Conservation (phyloP, 2,113 vertebrate species). For the Gorsachius goisagi region DNA sequence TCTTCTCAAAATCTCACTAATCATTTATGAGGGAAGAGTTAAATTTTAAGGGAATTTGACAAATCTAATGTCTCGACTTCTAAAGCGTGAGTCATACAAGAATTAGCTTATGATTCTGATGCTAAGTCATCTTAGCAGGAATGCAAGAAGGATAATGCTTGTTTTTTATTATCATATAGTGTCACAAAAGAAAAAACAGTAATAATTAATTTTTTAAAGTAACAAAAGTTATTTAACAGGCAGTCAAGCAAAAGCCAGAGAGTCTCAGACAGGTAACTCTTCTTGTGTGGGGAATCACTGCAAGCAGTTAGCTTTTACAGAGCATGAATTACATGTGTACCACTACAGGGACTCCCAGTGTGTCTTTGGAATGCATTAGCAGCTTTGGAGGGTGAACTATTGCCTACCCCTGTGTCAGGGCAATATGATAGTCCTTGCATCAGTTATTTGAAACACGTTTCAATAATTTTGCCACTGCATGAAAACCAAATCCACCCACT, state of each 20-base stretch:
- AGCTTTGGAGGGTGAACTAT: background rate
- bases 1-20: background rate
- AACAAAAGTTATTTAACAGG: background rate
- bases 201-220: background rate
- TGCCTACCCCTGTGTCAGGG: background rate
- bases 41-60: background rate
- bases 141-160: background rate
- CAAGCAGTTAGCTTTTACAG: background rate
- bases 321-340: background rate
- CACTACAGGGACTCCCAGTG: background rate
- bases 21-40: background rate
- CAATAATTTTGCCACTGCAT: background rate
- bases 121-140: background rate
- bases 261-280: background rate
- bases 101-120: background rate
- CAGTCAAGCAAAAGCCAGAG: background rate
- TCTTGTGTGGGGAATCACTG: background rate
- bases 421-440: background rate
- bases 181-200: background rate
- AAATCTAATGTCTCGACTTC: background rate
- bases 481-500: background rate
- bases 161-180: fast-evolving
- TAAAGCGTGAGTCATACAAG: background rate
- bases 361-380: background rate
- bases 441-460: background rate